Percentiles rank a stretch among this genome's conserved stretches.
Evolutionary conservation across 1,140 invertebrate genomes (phyloP).

Genomic region (Pogonomyrmex barbatus): DNA sequence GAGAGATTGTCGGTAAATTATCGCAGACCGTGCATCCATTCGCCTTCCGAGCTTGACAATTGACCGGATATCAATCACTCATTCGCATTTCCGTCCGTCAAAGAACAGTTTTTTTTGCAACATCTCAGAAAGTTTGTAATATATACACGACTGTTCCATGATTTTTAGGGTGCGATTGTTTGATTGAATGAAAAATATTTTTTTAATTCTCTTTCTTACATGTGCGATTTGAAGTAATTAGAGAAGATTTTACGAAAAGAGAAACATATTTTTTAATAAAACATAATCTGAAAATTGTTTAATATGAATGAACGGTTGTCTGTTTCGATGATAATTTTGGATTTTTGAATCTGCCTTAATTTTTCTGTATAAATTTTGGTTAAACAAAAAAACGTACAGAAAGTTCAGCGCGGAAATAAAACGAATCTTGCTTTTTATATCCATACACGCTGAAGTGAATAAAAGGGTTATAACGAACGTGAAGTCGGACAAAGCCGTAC

Average conservation of each 20-base stretch:
- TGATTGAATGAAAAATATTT: neutral
- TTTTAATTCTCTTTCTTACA: neutral
- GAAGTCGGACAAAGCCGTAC: conserved; percentile 45
- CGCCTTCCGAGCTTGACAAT: conserved; percentile 59
- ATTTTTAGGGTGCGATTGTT: neutral
- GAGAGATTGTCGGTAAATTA: conserved; percentile 67
- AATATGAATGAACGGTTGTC: too few relatives aligned
- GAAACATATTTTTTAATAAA: too few relatives aligned
- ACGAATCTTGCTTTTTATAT: neutral
- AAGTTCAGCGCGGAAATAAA: neutral
- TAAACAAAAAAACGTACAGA: neutral
- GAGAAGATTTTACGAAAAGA: neutral
- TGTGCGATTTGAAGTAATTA: neutral
- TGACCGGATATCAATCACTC: conserved; percentile 70
- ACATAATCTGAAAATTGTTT: too few relatives aligned
- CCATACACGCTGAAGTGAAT: neutral
- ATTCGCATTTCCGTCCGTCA: conserved; percentile 61
- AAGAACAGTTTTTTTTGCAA: conserved; percentile 2
- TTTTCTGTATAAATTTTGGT: neutral
- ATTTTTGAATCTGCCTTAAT: neutral
- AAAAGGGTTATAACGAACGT: conserved; percentile 51
- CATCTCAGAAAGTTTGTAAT: conserved; percentile 51
- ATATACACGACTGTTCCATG: conserved; percentile 23
- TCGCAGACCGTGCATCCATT: conserved; percentile 34
- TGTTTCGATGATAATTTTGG: too few relatives aligned